A percentile compares a stretch with the other conserved stretches of the same genome.
These are phyloP conservation scores for Lipotes vexillifer DNA, from an alignment of 2,113 vertebrate genomes.

Conservation along the genomic window DNA sequence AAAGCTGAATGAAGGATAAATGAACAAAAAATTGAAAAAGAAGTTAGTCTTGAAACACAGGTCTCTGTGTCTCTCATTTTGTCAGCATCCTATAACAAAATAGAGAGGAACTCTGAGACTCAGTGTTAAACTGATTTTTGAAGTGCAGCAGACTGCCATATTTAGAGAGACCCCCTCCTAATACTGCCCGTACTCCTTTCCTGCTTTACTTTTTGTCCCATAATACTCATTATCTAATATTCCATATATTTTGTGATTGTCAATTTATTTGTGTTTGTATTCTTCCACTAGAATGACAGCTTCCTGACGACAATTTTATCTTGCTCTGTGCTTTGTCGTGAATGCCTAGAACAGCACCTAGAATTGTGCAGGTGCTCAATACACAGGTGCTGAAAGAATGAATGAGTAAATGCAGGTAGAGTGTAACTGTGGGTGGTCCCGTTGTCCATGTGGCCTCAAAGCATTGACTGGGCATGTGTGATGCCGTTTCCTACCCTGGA, in stretches of 20 bases:
- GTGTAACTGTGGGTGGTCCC: accelerated
- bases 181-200: neutral
- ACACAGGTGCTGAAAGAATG: neutral
- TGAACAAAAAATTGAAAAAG: neutral
- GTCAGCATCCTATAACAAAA: neutral
- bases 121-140: neutral
- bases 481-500: neutral
- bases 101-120: neutral
- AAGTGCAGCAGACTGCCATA: too few relatives aligned
- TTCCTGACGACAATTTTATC: neutral
- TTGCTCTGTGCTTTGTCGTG: neutral
- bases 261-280: neutral
- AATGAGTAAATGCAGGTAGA: neutral
- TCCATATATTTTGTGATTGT: neutral
- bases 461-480: accelerated
- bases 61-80: neutral
- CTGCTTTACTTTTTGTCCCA: neutral
- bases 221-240: neutral
- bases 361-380: neutral
- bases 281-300: neutral
- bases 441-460: accelerated
- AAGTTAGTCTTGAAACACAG: neutral
- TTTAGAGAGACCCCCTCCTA: neutral
- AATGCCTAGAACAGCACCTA: neutral
- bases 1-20: neutral